Base-by-base conservation (phyloP, 35 echinoderm and acorn worm species). In the Lytechinus pictus region DNA sequence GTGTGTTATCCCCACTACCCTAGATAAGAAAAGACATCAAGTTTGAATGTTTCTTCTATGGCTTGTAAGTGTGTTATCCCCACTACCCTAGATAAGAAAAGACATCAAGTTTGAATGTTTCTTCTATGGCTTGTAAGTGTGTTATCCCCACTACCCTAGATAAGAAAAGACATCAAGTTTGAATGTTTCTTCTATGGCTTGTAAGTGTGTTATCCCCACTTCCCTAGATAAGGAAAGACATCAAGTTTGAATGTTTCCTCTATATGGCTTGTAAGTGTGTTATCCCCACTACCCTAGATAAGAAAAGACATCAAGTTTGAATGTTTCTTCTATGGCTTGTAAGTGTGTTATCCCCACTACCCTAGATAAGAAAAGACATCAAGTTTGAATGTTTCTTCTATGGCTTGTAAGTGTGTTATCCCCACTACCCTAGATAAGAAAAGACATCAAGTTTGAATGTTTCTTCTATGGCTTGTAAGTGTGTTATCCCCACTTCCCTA, bases 31-130 rank as follows among this genome's bases (percentile, higher is more conserved):
- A 93, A 54, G n/a, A 28, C 52, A 24, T 93, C 54, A 93, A 11
- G 28, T 93, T 93, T 54, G 92, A 93, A 54, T 93, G 92, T n/a
- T 93, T 93, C 92, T 93, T 93, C 92, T 93, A 24, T 93, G 92
- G 92, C 13, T 10, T 11, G 92, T 93, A 93, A 93, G 66, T 79
- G n/a, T 79, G 19, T 7, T 7, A 79, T 79, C 66, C 66, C 19
- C 66, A 79, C n/a, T n/a, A n/a, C n/a, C n/a, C n/a, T n/a, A n/a
- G n/a, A n/a, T n/a, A n/a, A n/a, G 92, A 93, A 54, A 93, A 54
- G n/a, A 28, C 52, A 24, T 93, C 54, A 93, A 11, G 28, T 93
- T 93, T 54, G 92, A 93, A 54, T 93, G 92, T n/a, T 93, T 93
- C 92, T 93, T 93, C 92, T 93, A 24, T 93, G 92, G 92, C 13